Evolutionary conservation across 2,888 invertebrate species (phyloP).

Genomic region (Rhamphomyia laevipes): DNA sequence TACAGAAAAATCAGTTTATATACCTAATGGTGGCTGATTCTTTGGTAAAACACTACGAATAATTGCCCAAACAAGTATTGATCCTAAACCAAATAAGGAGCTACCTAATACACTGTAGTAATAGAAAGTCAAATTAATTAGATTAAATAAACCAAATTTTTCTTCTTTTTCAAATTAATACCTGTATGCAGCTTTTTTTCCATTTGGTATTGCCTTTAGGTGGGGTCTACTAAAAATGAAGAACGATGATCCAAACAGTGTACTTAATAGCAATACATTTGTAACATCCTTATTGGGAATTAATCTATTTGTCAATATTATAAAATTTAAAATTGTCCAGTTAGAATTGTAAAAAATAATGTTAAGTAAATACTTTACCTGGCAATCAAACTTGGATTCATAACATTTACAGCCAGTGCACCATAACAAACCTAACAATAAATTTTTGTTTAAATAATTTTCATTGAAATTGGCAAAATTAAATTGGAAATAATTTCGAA

Average conservation of each 20-base stretch:
- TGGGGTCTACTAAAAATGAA: conserved; percentile 75
- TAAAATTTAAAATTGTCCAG: not conserved
- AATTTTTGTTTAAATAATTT: too few relatives aligned
- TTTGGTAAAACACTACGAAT: conserved; percentile 55
- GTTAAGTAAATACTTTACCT: conserved; percentile 42
- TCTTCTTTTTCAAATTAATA: too few relatives aligned
- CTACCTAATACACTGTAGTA: conserved; percentile 50
- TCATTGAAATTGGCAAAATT: too few relatives aligned
- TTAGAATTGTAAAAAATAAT: not conserved
- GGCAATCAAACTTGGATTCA: conserved; percentile 67
- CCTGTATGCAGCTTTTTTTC: conserved; percentile 55
- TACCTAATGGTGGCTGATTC: conserved; percentile 20
- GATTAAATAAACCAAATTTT: too few relatives aligned
- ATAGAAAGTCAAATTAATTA: conserved; percentile 2
- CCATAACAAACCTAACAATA: conserved; percentile 47
- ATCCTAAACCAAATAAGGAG: conserved; percentile 77
- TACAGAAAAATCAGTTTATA: not conserved
- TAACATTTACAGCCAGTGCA: conserved; percentile 67
- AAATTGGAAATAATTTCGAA: too few relatives aligned
- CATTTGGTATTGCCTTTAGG: conserved; percentile 50
- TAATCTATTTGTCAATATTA: conserved; percentile 42
- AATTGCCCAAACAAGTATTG: conserved; percentile 80
- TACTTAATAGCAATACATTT: conserved; percentile 67
- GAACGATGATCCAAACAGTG: conserved; percentile 69
- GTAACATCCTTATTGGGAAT: conserved; percentile 65